A percentile compares a stretch with the other conserved stretches of the same genome.
Conservation (phyloP, 2,888 invertebrate genomes). For the Phragmatobia fuliginosa region DNA sequence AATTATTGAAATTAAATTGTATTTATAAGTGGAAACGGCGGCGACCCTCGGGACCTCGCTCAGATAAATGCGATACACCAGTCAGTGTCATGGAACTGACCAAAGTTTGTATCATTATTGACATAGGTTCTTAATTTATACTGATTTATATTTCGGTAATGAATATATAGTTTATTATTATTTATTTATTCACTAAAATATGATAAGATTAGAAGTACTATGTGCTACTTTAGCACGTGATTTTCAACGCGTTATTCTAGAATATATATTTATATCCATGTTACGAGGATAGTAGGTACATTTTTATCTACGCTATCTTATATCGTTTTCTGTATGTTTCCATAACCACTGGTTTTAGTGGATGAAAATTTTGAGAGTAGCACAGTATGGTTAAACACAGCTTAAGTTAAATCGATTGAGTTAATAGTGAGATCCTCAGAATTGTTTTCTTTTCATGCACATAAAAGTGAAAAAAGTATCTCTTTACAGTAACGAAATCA, state of each 20-base stretch:
- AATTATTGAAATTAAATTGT: conserved; percentile 84
- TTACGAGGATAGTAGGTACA: no score
- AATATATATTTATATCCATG: not conserved
- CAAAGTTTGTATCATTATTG: conserved; percentile 68
- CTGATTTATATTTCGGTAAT: not conserved
- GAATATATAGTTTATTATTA: not conserved
- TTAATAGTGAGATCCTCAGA: not conserved
- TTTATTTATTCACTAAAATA: not conserved
- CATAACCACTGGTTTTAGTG: no score
- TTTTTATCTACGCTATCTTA: no score
- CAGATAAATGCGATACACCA: conserved; percentile 67
- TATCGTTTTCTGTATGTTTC: no score
- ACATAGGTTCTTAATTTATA: conserved; percentile 59
- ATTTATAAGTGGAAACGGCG: conserved; percentile 77
- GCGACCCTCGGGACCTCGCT: conserved; percentile 69
- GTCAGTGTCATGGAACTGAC: conserved; percentile 81
- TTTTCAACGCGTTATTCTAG: not conserved
- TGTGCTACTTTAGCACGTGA: not conserved
- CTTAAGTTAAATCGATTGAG: no score
- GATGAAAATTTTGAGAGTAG: no score
- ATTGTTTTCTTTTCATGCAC: not conserved
- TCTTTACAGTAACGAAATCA: conserved; percentile 59
- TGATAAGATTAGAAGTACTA: not conserved
- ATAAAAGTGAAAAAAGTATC: not conserved
- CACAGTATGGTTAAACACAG: no score